phyloP scores from a whole-genome alignment of 2,797 vertebrate genomes.

The Phalloptychus januarius region DNA sequence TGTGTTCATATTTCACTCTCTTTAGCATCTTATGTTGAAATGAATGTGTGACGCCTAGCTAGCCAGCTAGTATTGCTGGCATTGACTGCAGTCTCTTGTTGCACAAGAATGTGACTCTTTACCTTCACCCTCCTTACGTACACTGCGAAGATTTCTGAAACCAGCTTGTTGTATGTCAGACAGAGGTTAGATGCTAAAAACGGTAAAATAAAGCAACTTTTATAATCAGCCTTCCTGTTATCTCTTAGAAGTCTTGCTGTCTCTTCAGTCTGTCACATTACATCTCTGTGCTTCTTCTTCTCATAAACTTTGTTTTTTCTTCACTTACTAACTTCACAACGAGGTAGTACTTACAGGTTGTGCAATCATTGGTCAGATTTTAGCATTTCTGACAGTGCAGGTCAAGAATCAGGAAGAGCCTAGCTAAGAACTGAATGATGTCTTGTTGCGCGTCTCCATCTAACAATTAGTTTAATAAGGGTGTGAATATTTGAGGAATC shows the following conservation, averaged over 20 bases:
- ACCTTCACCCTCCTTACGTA: background rate
- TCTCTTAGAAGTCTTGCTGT: background rate
- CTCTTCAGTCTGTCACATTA: background rate
- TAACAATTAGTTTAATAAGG: background rate
- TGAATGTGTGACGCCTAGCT: background rate
- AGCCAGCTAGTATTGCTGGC: background rate
- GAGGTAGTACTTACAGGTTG: background rate
- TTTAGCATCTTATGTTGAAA: background rate
- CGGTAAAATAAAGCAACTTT: background rate
- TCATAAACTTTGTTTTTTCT: background rate
- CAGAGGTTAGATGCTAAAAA: background rate
- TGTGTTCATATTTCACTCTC: background rate
- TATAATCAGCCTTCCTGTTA: background rate
- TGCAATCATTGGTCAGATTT: background rate
- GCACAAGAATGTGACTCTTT: background rate
- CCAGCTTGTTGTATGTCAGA: background rate
- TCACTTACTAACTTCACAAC: background rate
- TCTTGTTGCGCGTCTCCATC: background rate
- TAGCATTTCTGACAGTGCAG: background rate
- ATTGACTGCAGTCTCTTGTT: background rate
- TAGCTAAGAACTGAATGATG: background rate
- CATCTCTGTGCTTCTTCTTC: background rate
- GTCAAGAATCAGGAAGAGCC: background rate
- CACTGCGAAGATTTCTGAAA: background rate
- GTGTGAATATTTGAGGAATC: constrained; percentile 29